These are phyloP conservation scores for Ceriagrion tenellum DNA, from an alignment of 2,888 invertebrate species.

Conservation along the genomic window DNA sequence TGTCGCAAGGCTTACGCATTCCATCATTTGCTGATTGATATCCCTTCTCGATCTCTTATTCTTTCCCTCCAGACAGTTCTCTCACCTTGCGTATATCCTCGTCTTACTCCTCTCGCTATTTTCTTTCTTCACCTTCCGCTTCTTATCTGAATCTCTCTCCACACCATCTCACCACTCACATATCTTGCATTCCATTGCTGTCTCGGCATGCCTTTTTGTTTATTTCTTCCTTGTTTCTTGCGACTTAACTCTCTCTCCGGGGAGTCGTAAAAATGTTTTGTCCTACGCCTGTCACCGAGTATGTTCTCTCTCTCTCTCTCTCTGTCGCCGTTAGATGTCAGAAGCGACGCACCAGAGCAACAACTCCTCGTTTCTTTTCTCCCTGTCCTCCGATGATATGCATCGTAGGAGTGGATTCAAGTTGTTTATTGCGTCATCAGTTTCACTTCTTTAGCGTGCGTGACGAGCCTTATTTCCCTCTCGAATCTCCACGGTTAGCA, in stretches of 20 bases:
- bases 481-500: not conserved
- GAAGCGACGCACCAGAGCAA: not conserved
- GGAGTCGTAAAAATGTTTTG: slow-evolving; percentile 35
- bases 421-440: not conserved
- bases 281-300: not conserved
- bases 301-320: not conserved
- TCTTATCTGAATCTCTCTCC: not conserved
- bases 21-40: slow-evolving; percentile 53
- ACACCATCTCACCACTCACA: not conserved
- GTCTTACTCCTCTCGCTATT: not conserved
- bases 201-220: not conserved
- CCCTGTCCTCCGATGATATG: not conserved
- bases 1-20: slow-evolving; percentile 45
- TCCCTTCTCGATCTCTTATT: not conserved
- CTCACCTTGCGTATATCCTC: too few relatives aligned
- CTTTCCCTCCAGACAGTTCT: not conserved
- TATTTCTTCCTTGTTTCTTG: not conserved
- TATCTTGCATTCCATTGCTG: not conserved
- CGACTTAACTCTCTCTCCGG: not conserved
- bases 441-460: not conserved
- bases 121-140: not conserved
- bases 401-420: not conserved
- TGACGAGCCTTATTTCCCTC: not conserved
- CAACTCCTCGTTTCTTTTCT: not conserved
- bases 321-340: not conserved